A percentile compares a stretch with the other conserved stretches of the same genome.
These are phyloP conservation scores for Romanogobio albipinnatus DNA, from an alignment of 2,113 vertebrate genomes.

Conservation along the genomic window DNA sequence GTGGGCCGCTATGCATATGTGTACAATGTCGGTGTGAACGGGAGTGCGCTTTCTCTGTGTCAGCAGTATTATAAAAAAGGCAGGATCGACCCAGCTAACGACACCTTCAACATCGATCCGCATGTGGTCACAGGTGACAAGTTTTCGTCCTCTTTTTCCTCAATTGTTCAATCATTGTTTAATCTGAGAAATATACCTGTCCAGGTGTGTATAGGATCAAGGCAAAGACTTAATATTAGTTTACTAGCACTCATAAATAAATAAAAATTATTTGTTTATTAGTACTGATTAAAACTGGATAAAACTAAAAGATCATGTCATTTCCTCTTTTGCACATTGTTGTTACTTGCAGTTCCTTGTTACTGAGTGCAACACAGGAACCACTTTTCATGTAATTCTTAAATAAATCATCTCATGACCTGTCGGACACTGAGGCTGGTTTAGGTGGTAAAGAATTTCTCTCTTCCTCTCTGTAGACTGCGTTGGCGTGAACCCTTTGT, in stretches of 20 bases:
- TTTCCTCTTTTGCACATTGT: background rate
- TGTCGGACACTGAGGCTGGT: background rate
- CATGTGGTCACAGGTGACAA: constrained; percentile 78
- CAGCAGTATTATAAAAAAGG: constrained; percentile 89
- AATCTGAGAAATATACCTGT: background rate
- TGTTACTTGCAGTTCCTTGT: background rate
- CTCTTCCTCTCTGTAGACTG: constrained; percentile 75
- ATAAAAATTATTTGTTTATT: too few species aligned
- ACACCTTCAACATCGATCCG: constrained; percentile 93
- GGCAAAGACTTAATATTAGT: background rate
- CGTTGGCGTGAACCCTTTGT: constrained; percentile 79
- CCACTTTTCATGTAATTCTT: background rate
- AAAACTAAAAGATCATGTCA: background rate
- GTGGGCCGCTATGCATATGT: constrained; percentile 90
- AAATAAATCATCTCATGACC: background rate
- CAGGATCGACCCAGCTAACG: constrained; percentile 88
- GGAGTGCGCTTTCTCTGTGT: constrained; percentile 84
- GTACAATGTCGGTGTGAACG: constrained; percentile 71
- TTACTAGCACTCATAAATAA: background rate
- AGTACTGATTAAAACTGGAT: background rate
- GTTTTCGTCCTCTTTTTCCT: background rate
- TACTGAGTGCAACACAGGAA: background rate
- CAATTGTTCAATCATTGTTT: background rate
- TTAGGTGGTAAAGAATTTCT: background rate
- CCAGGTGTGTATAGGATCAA: background rate